phyloP scores from a whole-genome alignment of 2,888 invertebrate species.

The Leptogaster cylindrica region DNA sequence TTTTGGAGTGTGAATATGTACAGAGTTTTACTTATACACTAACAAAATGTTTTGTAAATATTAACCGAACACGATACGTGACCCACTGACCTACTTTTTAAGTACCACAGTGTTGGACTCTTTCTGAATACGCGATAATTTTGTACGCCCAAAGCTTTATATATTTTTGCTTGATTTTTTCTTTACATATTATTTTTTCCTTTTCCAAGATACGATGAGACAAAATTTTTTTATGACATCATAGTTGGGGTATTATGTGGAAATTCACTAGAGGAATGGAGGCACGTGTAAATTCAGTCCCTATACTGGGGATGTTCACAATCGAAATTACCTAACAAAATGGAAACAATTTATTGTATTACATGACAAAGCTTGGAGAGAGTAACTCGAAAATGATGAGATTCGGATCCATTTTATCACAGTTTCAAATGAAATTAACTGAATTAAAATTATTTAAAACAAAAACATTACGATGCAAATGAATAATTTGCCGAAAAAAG shows the following conservation, averaged over 20 bases:
- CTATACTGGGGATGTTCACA: background rate
- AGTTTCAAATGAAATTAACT: too few relatives aligned
- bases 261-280: background rate
- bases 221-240: slow-evolving; percentile 9
- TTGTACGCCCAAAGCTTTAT: slow-evolving; percentile 30
- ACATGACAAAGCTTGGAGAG: too few relatives aligned
- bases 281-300: background rate
- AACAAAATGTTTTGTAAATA: slow-evolving; percentile 40
- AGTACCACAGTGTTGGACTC: slow-evolving; percentile 46
- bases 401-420: too few relatives aligned
- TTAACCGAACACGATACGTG: slow-evolving; percentile 48
- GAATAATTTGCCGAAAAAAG: too few relatives aligned
- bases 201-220: slow-evolving; percentile 19
- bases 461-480: too few relatives aligned
- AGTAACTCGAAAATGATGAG: too few relatives aligned
- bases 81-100: slow-evolving; percentile 86
- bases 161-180: too few relatives aligned
- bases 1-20: slow-evolving; percentile 3
- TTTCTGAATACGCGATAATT: slow-evolving; percentile 29
- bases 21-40: background rate
- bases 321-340: slow-evolving; percentile 1
- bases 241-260: background rate
- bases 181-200: too few relatives aligned
- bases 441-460: too few relatives aligned
- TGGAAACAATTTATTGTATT: too few relatives aligned